Evolutionary conservation across 53 echinoderm and acorn worm genomes (phyloP).

Genomic region (Patiria pectinifera): DNA sequence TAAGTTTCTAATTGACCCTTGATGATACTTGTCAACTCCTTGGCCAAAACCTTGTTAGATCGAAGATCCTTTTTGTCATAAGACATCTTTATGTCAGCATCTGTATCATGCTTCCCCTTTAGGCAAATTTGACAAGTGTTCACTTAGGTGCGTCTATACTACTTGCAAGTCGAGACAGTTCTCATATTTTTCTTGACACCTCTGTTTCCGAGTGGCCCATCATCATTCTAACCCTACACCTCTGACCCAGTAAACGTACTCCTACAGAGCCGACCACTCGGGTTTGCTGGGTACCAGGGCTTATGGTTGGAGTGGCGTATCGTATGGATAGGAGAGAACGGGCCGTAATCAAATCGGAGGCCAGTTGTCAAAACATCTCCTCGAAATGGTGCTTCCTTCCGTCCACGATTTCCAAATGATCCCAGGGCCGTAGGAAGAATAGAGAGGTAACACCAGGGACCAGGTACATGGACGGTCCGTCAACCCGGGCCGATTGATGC

Average conservation of each 20-base stretch:
- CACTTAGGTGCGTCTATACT: neutral
- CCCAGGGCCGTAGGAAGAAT: slow-evolving; percentile 38
- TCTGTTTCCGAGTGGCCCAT: neutral
- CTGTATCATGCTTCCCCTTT: neutral
- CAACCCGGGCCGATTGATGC: neutral
- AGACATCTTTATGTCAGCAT: neutral
- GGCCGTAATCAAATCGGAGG: slow-evolving; percentile 47
- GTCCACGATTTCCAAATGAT: slow-evolving; percentile 48
- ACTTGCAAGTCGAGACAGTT: neutral
- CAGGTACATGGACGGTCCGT: slow-evolving; percentile 4
- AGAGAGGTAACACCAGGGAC: neutral
- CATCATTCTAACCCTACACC: slow-evolving; percentile 1
- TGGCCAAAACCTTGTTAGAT: neutral
- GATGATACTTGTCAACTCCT: neutral
- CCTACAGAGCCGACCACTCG: slow-evolving; percentile 18
- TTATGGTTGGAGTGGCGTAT: slow-evolving; percentile 25
- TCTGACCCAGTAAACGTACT: neutral
- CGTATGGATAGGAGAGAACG: neutral
- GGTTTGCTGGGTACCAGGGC: neutral
- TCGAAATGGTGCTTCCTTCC: slow-evolving; percentile 54
- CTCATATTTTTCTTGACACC: neutral
- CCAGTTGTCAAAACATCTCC: slow-evolving; percentile 62
- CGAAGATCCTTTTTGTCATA: neutral
- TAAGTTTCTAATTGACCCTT: neutral
- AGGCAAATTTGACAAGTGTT: neutral